These are phyloP conservation scores for Flabesymbios commensalis DNA, from an alignment of 2,888 invertebrate genomes.

Conservation along the genomic window DNA sequence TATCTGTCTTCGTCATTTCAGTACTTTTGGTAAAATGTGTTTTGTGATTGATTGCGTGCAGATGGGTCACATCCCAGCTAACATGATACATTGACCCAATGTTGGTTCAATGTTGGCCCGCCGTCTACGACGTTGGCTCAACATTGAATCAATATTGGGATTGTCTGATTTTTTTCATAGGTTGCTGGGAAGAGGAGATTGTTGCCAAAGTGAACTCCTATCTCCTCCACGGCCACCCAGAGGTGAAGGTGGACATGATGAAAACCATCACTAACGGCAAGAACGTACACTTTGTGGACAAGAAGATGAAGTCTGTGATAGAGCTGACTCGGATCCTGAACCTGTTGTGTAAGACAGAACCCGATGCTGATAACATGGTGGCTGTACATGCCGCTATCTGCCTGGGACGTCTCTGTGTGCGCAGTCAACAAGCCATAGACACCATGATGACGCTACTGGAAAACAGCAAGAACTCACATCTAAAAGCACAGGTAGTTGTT, in stretches of 20 bases:
- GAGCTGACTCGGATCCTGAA: constrained; percentile 50
- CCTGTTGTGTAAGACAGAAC: constrained; percentile 50
- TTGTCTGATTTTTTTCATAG: constrained; percentile 32
- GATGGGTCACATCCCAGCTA: too few relatives aligned
- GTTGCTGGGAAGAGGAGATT: constrained; percentile 57
- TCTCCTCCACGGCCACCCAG: constrained; percentile 50
- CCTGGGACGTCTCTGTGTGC: constrained; percentile 53
- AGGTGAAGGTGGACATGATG: constrained; percentile 51
- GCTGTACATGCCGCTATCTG: constrained; percentile 54
- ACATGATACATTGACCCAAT: too few relatives aligned
- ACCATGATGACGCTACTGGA: constrained; percentile 45
- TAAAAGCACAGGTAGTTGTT: constrained; percentile 10
- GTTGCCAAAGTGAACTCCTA: constrained; percentile 46
- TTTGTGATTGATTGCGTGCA: too few relatives aligned
- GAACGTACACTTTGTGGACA: constrained; percentile 56
- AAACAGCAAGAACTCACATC: constrained; percentile 24
- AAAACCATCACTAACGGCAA: constrained; percentile 48
- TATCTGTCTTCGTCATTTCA: too few relatives aligned
- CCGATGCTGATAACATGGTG: constrained; percentile 47
- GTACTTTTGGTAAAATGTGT: too few relatives aligned
- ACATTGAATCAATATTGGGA: too few relatives aligned
- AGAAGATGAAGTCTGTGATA: constrained; percentile 39
- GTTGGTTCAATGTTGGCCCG: too few relatives aligned
- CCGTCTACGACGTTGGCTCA: too few relatives aligned
- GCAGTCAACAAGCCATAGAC: constrained; percentile 48